Evolutionary conservation across 2,888 invertebrate species (phyloP), one percentile per base, ranked within the genome.

Genomic region (Lithosia quadra): DNA sequence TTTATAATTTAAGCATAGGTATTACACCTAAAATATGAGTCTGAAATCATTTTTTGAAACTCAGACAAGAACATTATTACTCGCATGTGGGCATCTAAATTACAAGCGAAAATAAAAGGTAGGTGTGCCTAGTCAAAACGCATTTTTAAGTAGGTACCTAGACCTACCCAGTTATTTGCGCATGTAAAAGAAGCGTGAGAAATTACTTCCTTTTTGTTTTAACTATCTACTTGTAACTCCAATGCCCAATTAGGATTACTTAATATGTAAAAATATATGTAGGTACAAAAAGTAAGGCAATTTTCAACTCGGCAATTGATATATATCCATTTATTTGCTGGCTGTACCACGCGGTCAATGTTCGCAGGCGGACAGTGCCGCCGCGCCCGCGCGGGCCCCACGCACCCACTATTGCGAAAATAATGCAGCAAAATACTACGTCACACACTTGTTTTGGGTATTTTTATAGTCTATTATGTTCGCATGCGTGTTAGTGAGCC

Each of bases 271-370:
- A 28, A 28, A 28, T 28, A 28, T 28, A 28, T 28, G 28, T 28
- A 28, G 28, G 28, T 28, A 28, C n/a, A n/a, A n/a, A 49, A 49
- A 49, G n/a, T 9, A n/a, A 49, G 49, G n/a, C 15, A n/a, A 49
- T 49, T 49, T 49, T 18, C n/a, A 49, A 49, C n/a, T 49, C 49
- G n/a, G n/a, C 9, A n/a, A n/a, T 39, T 18, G 22, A 5, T 28
- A 11, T 62, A n/a, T 71, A 57, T 68, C 71, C 56, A 74, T 58
- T 73, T 81, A 79, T 79, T 79, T 79, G 83, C 77, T 79, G 83
- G 77, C 81, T 65, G 74, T 83, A 80, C 80, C 68, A 81, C 80
- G 88, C 93, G 92, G 92, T 93, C 93, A 93, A 90, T 80, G 93
- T 79, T 87, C 93, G 88, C 82, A 70, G 15, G 75, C 78, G 77